Conservation (phyloP, 2,113 vertebrate genomes). For the Platichthys stellatus region DNA sequence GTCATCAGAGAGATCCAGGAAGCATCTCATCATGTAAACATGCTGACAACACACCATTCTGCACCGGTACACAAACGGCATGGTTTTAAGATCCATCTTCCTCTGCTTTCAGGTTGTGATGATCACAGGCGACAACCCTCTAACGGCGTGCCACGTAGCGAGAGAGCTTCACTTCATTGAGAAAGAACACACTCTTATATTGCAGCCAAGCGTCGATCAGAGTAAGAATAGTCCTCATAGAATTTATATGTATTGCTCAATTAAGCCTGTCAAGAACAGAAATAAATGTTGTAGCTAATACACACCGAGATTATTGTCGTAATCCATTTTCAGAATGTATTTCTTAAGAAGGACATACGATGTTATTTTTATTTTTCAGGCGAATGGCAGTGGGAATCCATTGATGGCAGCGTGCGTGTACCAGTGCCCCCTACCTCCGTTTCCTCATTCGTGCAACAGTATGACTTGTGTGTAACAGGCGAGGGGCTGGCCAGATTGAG, state of each 20-base stretch:
- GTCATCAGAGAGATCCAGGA: slow-evolving; percentile 96
- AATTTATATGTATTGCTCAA: background rate
- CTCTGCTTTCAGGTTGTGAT: slow-evolving; percentile 89
- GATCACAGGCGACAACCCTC: slow-evolving; percentile 97
- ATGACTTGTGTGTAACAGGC: slow-evolving; percentile 92
- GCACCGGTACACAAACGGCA: background rate
- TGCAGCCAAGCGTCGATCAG: slow-evolving; percentile 78
- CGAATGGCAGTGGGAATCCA: slow-evolving; percentile 89
- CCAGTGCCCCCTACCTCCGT: slow-evolving; percentile 76
- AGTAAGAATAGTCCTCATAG: slow-evolving; percentile 51
- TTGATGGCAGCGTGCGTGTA: slow-evolving; percentile 81
- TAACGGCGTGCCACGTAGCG: slow-evolving; percentile 96
- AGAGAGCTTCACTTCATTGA: slow-evolving; percentile 93
- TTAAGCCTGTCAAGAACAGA: background rate
- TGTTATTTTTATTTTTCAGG: slow-evolving; percentile 71
- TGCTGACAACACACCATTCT: background rate
- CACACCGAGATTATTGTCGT: background rate
- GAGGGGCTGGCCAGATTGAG: slow-evolving; percentile 88
- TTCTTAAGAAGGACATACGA: slow-evolving; percentile 6
- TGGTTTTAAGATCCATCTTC: background rate
- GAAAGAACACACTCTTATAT: slow-evolving; percentile 87
- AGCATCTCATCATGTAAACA: slow-evolving; percentile 91
- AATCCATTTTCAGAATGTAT: background rate
- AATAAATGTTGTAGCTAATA: background rate
- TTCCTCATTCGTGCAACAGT: slow-evolving; percentile 74